Conservation (phyloP, 2,888 invertebrate genomes). For the Andrena minutula region DNA sequence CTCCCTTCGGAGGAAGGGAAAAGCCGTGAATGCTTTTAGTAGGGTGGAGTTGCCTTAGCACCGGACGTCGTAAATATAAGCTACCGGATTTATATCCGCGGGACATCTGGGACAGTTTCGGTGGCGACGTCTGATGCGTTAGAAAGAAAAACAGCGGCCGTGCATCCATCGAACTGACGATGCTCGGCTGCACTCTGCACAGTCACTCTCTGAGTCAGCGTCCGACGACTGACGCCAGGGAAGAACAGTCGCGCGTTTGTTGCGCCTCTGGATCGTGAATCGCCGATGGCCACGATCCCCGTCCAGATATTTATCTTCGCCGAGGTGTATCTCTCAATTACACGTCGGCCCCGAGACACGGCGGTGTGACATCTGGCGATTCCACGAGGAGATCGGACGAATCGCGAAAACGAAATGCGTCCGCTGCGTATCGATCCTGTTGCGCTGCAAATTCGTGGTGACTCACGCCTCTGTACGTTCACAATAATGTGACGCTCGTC, state of each 20-base stretch:
- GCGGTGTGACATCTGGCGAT: background rate
- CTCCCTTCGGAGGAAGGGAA: no score
- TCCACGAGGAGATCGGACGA: no score
- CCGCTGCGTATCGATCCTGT: conserved; percentile 6
- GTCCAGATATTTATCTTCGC: background rate
- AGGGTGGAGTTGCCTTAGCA: conserved; percentile 28
- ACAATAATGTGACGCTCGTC: conserved; percentile 56
- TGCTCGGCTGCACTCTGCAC: conserved; percentile 9
- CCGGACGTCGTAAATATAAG: conserved; percentile 53
- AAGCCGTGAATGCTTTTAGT: background rate
- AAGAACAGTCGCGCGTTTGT: conserved; percentile 32
- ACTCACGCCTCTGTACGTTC: conserved; percentile 37
- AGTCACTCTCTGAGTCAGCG: conserved; percentile 46
- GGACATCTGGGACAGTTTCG: conserved; percentile 59
- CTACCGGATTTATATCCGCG: conserved; percentile 48
- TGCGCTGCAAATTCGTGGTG: conserved; percentile 36
- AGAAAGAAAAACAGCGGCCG: conserved; percentile 26
- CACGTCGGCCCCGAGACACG: background rate
- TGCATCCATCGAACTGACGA: conserved; percentile 1
- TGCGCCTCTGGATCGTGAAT: conserved; percentile 5
- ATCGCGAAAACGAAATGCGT: background rate
- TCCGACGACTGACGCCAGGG: conserved; percentile 27
- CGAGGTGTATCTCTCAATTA: conserved; percentile 2
- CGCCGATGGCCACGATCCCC: background rate
- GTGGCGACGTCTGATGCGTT: conserved; percentile 16